These are phyloP conservation scores for Atta cephalotes DNA, from an alignment of 1,140 invertebrate species.

Conservation along the genomic window DNA sequence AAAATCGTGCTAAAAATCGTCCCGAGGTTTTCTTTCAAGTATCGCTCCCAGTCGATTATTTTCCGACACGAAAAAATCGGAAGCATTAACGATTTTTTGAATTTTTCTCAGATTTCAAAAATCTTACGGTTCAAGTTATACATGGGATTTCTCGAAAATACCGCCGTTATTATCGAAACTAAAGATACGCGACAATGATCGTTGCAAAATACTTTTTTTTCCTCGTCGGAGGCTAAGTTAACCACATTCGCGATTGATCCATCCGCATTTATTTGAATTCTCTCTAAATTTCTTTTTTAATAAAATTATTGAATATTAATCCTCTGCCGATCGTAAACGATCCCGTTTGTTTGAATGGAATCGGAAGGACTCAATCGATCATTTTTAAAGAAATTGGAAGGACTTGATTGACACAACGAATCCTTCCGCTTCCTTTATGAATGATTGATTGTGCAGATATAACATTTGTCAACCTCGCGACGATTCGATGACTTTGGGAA, in stretches of 20 bases:
- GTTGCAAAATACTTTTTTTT: conserved; percentile 28
- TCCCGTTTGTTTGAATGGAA: neutral
- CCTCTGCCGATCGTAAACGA: neutral
- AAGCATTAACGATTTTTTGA: neutral
- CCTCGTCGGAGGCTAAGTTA: neutral
- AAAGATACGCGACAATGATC: conserved; percentile 20
- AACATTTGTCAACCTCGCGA: conserved; percentile 45
- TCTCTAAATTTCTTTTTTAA: neutral
- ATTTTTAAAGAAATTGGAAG: neutral
- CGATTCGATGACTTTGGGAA: conserved; percentile 56
- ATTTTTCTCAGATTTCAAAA: neutral
- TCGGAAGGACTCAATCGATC: conserved; percentile 6
- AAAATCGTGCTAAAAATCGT: conserved; percentile 63
- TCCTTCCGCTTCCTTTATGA: neutral
- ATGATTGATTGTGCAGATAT: conserved; percentile 15
- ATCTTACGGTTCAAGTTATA: neutral
- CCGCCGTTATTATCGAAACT: conserved; percentile 11
- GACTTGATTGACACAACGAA: neutral
- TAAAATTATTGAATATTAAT: neutral
- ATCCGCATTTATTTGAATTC: neutral
- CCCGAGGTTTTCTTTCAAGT: conserved; percentile 48
- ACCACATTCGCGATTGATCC: conserved; percentile 27
- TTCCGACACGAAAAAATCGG: neutral
- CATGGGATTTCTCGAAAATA: conserved; percentile 20
- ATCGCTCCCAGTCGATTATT: neutral